A percentile compares a stretch with the other conserved stretches of the same genome.
These are phyloP conservation scores for Premnoplex brunnescens DNA, from an alignment of 2,797 vertebrate species.

Conservation along the genomic window DNA sequence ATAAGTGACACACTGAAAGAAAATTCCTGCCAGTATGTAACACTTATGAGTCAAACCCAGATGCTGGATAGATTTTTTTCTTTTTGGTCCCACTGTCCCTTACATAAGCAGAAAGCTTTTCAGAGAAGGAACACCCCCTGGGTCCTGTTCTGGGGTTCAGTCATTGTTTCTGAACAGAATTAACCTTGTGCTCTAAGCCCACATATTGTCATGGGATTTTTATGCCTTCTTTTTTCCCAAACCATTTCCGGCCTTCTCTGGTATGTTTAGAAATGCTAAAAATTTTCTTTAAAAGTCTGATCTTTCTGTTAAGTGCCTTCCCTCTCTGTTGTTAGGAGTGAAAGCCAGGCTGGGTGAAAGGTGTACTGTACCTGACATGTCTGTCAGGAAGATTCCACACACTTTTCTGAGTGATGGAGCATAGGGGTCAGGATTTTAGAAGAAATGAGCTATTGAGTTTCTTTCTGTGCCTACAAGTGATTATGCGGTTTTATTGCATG, in stretches of 20 bases:
- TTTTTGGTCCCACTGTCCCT: not conserved
- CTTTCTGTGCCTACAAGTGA: not conserved
- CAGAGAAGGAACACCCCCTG: fast-evolving
- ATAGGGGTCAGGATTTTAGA: not conserved
- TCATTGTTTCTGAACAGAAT: not conserved
- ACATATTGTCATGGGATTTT: not conserved
- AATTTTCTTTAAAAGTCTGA: not conserved
- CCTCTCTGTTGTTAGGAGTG: not conserved
- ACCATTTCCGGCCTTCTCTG: not conserved
- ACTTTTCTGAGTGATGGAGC: fast-evolving
- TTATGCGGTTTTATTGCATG: not conserved
- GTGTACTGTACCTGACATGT: not conserved
- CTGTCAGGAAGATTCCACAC: not conserved
- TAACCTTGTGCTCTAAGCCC: not conserved
- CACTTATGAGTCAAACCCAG: not conserved
- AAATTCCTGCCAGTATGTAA: not conserved
- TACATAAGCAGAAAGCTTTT: not conserved
- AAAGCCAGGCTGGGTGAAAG: not conserved
- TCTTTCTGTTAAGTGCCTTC: not conserved
- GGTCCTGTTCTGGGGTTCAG: not conserved
- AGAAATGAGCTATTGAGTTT: not conserved
- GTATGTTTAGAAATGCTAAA: not conserved
- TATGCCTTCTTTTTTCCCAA: not conserved
- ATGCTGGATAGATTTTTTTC: not conserved
- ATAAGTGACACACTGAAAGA: not conserved